Evolutionary conservation across 2,113 vertebrate genomes (phyloP).

Genomic region (Parus major): DNA sequence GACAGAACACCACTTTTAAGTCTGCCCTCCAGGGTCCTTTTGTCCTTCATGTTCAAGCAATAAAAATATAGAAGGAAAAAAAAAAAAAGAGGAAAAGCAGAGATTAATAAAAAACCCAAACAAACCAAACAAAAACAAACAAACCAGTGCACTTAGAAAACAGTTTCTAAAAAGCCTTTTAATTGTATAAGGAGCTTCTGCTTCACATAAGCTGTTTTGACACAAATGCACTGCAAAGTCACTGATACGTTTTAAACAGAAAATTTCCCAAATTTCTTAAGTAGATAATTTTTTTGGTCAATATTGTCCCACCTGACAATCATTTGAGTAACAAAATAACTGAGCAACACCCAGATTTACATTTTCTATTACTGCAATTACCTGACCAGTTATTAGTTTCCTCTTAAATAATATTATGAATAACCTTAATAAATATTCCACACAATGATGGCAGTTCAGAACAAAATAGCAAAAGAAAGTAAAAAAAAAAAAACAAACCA

Average conservation of each 20-base stretch:
- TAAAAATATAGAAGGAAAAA: not conserved
- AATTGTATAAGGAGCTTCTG: not conserved
- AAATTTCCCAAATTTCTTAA: not conserved
- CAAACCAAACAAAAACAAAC: not conserved
- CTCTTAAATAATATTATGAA: not conserved
- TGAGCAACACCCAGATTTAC: not conserved
- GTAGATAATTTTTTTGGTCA: not conserved
- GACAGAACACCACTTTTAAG: conserved; percentile 43
- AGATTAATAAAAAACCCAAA: not conserved
- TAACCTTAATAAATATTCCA: not conserved
- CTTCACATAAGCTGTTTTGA: not conserved
- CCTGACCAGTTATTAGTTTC: not conserved
- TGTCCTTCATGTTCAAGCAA: conserved; percentile 34
- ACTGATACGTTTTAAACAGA: not conserved
- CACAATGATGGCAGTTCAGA: not conserved
- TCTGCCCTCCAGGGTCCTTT: not conserved
- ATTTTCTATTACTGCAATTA: not conserved
- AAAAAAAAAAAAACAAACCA: not conserved
- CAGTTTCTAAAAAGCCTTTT: not conserved
- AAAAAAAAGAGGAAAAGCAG: not conserved
- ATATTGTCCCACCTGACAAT: not conserved
- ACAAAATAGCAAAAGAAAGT: not conserved
- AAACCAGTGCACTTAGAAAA: not conserved
- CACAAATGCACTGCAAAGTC: not conserved
- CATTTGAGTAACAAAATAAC: not conserved